Percentiles rank a stretch among this genome's conserved stretches.
Evolutionary conservation across 1,140 invertebrate genomes (phyloP).

Genomic region (Harpegnathos saltator): DNA sequence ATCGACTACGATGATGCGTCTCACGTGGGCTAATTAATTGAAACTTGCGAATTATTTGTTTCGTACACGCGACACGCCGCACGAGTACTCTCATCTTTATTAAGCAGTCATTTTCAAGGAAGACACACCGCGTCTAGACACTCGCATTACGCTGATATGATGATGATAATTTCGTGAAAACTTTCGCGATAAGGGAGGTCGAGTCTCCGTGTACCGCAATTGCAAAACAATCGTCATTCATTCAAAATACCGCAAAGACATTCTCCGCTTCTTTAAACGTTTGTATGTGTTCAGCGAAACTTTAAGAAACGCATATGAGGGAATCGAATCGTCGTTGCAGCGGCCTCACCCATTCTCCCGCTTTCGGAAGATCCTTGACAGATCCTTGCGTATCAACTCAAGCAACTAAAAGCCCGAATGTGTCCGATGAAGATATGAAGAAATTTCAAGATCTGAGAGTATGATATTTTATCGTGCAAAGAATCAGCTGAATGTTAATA

Average conservation of each 20-base stretch:
- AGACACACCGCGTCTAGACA: background rate
- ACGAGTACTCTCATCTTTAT: background rate
- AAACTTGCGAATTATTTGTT: background rate
- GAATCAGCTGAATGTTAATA: background rate
- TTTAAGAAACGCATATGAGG: too few relatives aligned
- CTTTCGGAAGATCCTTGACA: background rate
- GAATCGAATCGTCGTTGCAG: too few relatives aligned
- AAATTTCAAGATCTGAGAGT: background rate
- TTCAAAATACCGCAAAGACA: too few relatives aligned
- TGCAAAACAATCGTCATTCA: too few relatives aligned
- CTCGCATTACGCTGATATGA: background rate
- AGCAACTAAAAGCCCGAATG: background rate
- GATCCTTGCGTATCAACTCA: background rate
- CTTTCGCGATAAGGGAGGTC: too few relatives aligned
- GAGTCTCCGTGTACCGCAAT: too few relatives aligned
- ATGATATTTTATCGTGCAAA: background rate
- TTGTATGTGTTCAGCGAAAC: too few relatives aligned
- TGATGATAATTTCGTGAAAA: too few relatives aligned
- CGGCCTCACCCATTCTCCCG: too few relatives aligned
- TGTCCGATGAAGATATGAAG: too few relatives aligned
- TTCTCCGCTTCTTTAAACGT: too few relatives aligned
- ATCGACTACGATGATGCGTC: slow-evolving; percentile 28
- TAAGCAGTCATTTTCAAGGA: background rate
- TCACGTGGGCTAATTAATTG: slow-evolving; percentile 33
- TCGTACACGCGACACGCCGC: background rate